A percentile compares a stretch with the other conserved stretches of the same genome.
Evolutionary conservation across 2,888 invertebrate species (phyloP).

Genomic region (Branchellion lobata): DNA sequence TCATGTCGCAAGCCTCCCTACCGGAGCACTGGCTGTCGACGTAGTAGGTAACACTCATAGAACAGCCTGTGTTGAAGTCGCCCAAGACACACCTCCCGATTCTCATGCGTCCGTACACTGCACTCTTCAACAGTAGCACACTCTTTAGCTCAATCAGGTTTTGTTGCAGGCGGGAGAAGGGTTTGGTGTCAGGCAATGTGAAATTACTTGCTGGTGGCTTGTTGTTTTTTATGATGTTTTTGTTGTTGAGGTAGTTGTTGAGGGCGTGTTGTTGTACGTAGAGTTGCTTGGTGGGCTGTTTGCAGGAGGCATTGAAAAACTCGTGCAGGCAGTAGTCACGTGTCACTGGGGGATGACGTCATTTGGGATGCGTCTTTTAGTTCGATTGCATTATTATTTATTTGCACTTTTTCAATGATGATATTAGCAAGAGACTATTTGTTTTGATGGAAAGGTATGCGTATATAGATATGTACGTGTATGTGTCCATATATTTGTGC

Average conservation of each 20-base stretch:
- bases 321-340: constrained; percentile 44
- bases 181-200: background rate
- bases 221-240: too few relatives aligned
- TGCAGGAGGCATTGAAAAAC: constrained; percentile 45
- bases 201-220: background rate
- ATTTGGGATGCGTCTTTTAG: background rate
- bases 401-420: too few relatives aligned
- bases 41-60: constrained; percentile 41
- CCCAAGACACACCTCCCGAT: constrained; percentile 40
- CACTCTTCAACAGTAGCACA: constrained; percentile 31
- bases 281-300: background rate
- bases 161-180: too few relatives aligned
- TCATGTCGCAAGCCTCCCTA: constrained; percentile 43
- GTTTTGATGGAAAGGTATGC: too few relatives aligned
- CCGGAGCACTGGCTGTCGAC: constrained; percentile 45
- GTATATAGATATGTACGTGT: too few relatives aligned
- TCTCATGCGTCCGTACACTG: constrained; percentile 41
- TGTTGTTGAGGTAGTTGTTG: constrained; percentile 12
- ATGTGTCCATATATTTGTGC: too few relatives aligned
- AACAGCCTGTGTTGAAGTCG: constrained; percentile 44
- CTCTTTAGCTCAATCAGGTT: background rate
- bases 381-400: background rate
- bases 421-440: too few relatives aligned
- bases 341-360: constrained; percentile 15
- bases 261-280: background rate